Evolutionary conservation across 2,888 invertebrate species (phyloP).

Genomic region (Brachylomia viminalis): DNA sequence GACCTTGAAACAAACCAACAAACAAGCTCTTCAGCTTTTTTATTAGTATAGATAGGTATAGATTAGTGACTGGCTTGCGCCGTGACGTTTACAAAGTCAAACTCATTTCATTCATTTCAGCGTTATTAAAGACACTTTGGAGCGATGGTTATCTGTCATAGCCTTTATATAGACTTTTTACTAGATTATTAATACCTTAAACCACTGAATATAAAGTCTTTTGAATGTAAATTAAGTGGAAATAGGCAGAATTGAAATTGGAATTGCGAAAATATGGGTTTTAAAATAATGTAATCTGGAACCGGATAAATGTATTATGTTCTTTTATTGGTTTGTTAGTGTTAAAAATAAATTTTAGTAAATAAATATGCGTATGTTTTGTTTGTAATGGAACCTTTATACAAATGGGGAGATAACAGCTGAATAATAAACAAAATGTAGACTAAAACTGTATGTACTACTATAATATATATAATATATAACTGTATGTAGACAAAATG

Average conservation of each 20-base stretch:
- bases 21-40: too few relatives aligned
- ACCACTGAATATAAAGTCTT: background rate
- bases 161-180: constrained; percentile 12
- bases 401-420: background rate
- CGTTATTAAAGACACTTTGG: constrained; percentile 21
- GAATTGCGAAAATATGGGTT: background rate
- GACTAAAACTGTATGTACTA: too few relatives aligned
- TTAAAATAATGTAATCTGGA: background rate
- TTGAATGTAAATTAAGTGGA: background rate
- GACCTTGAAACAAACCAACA: too few relatives aligned
- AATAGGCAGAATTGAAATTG: constrained; percentile 2
- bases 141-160: constrained; percentile 25
- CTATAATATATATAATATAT: too few relatives aligned
- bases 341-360: background rate
- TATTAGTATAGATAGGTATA: too few relatives aligned
- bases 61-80: background rate
- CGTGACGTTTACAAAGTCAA: constrained; percentile 35
- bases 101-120: constrained; percentile 16
- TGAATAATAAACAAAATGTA: background rate
- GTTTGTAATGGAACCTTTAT: background rate
- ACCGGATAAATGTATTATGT: background rate
- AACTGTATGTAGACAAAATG: background rate
- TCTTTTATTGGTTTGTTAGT: background rate
- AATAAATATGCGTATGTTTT: background rate
- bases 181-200: background rate